Evolutionary conservation across 2,888 invertebrate genomes (phyloP).

Genomic region (Unio pictorum): DNA sequence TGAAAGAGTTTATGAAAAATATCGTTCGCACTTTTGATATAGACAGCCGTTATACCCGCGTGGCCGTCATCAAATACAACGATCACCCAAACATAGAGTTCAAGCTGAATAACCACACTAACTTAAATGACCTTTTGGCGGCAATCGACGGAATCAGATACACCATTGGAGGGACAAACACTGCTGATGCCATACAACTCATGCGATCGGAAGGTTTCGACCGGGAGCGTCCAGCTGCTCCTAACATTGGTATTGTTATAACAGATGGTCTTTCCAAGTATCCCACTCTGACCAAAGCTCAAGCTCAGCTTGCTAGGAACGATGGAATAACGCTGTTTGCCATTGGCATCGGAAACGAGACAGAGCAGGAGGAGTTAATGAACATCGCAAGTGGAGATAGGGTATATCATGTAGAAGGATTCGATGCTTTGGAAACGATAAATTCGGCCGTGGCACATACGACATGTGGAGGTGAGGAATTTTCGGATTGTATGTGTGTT

Average conservation of each 20-base stretch:
- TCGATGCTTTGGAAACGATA: constrained; percentile 15
- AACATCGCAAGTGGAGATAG: constrained; percentile 22
- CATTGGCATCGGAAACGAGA: constrained; percentile 36
- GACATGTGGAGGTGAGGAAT: constrained; percentile 27
- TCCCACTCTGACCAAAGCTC: constrained; percentile 18
- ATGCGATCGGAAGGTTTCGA: constrained; percentile 36
- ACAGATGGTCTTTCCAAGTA: constrained; percentile 36
- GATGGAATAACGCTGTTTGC: constrained; percentile 34
- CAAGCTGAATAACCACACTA: constrained; percentile 34
- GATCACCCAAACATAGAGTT: constrained; percentile 34
- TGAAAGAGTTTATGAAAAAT: constrained; percentile 24
- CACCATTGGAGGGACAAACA: constrained; percentile 46
- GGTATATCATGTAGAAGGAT: constrained; percentile 29
- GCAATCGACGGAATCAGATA: constrained; percentile 32
- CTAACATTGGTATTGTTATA: constrained; percentile 31
- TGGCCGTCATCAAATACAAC: constrained; percentile 40
- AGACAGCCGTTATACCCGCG: constrained; percentile 13
- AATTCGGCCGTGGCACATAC: constrained; percentile 28
- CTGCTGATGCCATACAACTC: constrained; percentile 46
- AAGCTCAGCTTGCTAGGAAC: constrained; percentile 24
- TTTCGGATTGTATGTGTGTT: too few relatives aligned
- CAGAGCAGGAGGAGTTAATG: constrained; percentile 16
- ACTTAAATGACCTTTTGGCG: constrained; percentile 29
- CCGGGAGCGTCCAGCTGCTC: constrained; percentile 26
- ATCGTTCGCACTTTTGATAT: constrained; percentile 26